Conservation (phyloP, 23 tunicate species). For the Diplosoma virens region DNA sequence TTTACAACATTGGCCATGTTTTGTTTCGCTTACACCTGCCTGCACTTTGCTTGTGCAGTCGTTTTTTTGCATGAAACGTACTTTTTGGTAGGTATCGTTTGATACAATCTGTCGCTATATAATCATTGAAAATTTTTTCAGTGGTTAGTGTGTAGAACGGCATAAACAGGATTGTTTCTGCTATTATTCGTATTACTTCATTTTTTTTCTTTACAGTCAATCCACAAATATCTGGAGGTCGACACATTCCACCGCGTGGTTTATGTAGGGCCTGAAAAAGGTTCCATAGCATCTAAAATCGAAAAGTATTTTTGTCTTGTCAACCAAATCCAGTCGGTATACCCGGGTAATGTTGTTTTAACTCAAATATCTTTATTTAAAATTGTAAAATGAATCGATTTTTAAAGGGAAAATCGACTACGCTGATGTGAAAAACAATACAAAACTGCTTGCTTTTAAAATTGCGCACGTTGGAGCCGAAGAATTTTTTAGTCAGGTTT, state of each 20-base stretch:
- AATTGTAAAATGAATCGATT: not conserved
- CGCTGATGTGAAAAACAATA: constrained; percentile 47
- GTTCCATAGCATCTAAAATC: constrained; percentile 46
- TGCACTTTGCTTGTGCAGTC: too few relatives aligned
- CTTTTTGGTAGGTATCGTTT: too few relatives aligned
- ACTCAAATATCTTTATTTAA: not conserved
- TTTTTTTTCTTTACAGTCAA: constrained; percentile 32
- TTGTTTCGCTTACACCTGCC: too few relatives aligned
- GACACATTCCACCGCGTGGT: constrained; percentile 72
- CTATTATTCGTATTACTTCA: too few relatives aligned
- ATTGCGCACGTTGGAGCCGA: constrained; percentile 75
- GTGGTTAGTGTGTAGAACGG: too few relatives aligned
- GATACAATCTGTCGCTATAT: too few relatives aligned
- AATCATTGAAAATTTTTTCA: too few relatives aligned
- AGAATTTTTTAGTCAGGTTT: constrained; percentile 70
- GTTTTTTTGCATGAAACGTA: too few relatives aligned
- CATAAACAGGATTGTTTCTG: too few relatives aligned
- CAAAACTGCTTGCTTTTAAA: constrained; percentile 66
- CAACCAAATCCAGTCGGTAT: constrained; percentile 40
- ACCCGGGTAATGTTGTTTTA: constrained; percentile 21
- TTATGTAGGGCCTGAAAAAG: constrained; percentile 71
- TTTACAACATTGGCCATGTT: too few relatives aligned
- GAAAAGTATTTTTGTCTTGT: constrained; percentile 75
- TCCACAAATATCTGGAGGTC: constrained; percentile 76
- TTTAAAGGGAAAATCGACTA: constrained; percentile 59